Evolutionary conservation across 2,797 vertebrate genomes (phyloP).

Genomic region (Brachymystax lenok): DNA sequence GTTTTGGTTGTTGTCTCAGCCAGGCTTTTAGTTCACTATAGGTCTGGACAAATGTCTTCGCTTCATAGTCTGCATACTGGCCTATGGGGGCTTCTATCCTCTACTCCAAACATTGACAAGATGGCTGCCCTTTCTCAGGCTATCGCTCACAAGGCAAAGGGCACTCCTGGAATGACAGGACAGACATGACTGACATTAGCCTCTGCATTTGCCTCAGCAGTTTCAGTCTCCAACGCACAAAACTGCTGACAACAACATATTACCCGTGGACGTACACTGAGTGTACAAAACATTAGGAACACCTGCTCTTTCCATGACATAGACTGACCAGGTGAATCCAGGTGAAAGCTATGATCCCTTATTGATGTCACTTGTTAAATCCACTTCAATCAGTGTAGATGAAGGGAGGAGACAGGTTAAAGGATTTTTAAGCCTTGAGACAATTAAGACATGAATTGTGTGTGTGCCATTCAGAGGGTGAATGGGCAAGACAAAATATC

Average conservation of each 20-base stretch:
- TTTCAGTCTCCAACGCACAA: slow-evolving; percentile 21
- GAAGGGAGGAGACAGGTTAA: no score
- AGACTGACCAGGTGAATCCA: no score
- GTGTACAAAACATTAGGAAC: no score
- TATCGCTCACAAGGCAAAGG: slow-evolving; percentile 65
- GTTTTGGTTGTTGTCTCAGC: background rate
- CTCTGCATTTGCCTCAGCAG: slow-evolving; percentile 24
- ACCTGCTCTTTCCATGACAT: no score
- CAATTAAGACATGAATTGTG: no score
- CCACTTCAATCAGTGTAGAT: no score
- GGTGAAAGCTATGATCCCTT: no score
- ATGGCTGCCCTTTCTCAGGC: slow-evolving; percentile 66
- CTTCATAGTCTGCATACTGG: background rate
- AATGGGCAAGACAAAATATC: no score
- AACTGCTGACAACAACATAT: slow-evolving; percentile 39
- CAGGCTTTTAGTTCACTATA: background rate
- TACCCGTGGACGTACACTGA: background rate
- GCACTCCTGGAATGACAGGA: slow-evolving; percentile 69
- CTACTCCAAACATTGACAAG: slow-evolving; percentile 59
- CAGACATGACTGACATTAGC: slow-evolving; percentile 61
- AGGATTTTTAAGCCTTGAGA: no score
- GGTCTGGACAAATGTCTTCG: background rate
- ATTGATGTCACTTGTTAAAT: no score
- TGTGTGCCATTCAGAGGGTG: no score
- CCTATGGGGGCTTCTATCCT: slow-evolving; percentile 31